Conservation (phyloP, 2,113 vertebrate genomes). For the Puntigrus tetrazona region DNA sequence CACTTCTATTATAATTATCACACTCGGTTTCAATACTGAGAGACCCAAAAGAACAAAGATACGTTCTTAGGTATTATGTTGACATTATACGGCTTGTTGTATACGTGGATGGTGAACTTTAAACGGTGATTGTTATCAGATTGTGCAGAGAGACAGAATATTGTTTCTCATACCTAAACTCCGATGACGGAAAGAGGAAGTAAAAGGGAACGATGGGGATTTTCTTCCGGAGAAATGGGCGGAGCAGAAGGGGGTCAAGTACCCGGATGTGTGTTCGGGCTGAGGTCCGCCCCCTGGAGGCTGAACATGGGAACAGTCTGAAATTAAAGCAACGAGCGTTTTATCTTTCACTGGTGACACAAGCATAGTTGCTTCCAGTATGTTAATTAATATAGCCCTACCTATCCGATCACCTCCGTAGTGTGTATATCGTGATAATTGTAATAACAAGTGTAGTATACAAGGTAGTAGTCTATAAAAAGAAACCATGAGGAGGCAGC, state of each 20-base stretch:
- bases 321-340: neutral
- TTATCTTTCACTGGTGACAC: neutral
- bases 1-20: neutral
- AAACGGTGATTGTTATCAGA: constrained; percentile 66
- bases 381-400: neutral
- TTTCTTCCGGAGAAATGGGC: constrained; percentile 76
- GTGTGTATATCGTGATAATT: neutral
- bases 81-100: neutral
- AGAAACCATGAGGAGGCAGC: neutral
- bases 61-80: neutral
- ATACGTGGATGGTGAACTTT: constrained; percentile 63
- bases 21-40: neutral
- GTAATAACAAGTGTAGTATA: neutral
- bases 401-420: neutral
- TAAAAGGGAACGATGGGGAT: constrained; percentile 34
- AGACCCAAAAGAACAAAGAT: neutral
- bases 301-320: neutral
- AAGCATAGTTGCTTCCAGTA: neutral
- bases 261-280: neutral
- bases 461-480: neutral
- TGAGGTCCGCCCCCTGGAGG: neutral
- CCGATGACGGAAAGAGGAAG: constrained; percentile 79
- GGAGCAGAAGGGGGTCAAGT: neutral
- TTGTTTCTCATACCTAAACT: constrained; percentile 72
- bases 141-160: constrained; percentile 44